Base-by-base conservation (phyloP, 2,113 vertebrate species). In the Takifugu flavidus region DNA sequence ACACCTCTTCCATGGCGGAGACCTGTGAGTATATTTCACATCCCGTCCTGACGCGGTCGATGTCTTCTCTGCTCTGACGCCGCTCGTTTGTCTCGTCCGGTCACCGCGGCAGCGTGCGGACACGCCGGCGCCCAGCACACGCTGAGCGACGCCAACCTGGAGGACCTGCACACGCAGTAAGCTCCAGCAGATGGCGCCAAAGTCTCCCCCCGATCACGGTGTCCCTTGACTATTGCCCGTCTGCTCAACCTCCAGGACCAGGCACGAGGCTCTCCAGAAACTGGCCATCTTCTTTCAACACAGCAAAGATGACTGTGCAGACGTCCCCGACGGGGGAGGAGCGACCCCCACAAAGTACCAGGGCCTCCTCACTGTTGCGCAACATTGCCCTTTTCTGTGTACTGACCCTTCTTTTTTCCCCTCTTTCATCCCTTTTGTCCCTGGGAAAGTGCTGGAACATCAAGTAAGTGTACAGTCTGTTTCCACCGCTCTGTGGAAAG, bases 251-350 rank as follows among this genome's bases (percentile, higher is more conserved):
- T 56, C 14, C 11, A 95, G 93, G 65, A 85, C 85, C 51, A 91
- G 89, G 67, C 90, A 92, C 0, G 86, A 92, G 39, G 94, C 91
- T 42, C 51, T 83, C 72, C 93, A 90, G 83, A 86, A 74, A 47
- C 66, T 92, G 57, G 91, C 88, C 53, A 72, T 87, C 29, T 93
- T 91, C 66, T 92, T 96, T 68, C 71, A 91, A n/a, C 69, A 70
- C 28, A 29, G 2, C 0, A 91, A 79, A 55, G 83, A 82, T 2
- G 77, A 83, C 8, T 81, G 69, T 56, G 68, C 67, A 13, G 31
- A 75, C 12, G 5, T 69, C 26, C 27, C 73, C 60, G 73, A 78
- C 4, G 15, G 25, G 3, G 67, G 25, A n/a, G 74, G 31, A 62
- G 27, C 39, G 2, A 66, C 68, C 0, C 62, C 70, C 3, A 76